phyloP scores from a whole-genome alignment of 1,140 invertebrate genomes.

The Eriosoma lanigerum region DNA sequence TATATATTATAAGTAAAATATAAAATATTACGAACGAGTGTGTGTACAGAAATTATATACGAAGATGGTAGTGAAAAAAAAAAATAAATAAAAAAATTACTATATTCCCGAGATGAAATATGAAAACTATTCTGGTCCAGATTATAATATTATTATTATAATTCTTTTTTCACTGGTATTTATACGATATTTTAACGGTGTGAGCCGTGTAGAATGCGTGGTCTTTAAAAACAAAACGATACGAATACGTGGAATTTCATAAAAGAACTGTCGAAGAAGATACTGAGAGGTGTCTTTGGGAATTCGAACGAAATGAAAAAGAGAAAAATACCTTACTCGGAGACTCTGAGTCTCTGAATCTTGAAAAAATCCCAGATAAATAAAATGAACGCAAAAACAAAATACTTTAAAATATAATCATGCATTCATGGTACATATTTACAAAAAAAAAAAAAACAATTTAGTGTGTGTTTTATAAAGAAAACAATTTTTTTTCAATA shows the following conservation, averaged over 20 bases:
- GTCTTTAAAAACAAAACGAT: background rate
- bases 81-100: slow-evolving; percentile 4
- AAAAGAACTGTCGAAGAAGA: background rate
- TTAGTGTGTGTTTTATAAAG: no score
- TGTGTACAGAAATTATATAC: slow-evolving; percentile 12
- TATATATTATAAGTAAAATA: background rate
- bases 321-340: slow-evolving; percentile 6
- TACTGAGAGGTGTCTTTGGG: background rate
- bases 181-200: background rate
- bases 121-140: slow-evolving; percentile 40
- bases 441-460: no score
- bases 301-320: slow-evolving; percentile 13
- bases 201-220: background rate
- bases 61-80: no score
- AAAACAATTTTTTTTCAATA: no score
- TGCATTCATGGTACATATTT: no score
- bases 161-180: background rate
- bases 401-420: no score
- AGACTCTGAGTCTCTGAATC: background rate
- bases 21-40: background rate
- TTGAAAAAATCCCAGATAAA: background rate
- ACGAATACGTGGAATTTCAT: background rate
- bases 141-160: background rate
- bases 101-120: slow-evolving; percentile 11
- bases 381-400: background rate